A percentile compares a stretch with the other conserved stretches of the same genome.
Evolutionary conservation across 2,797 vertebrate genomes (phyloP).

Genomic region (Rhinogobio ventralis): DNA sequence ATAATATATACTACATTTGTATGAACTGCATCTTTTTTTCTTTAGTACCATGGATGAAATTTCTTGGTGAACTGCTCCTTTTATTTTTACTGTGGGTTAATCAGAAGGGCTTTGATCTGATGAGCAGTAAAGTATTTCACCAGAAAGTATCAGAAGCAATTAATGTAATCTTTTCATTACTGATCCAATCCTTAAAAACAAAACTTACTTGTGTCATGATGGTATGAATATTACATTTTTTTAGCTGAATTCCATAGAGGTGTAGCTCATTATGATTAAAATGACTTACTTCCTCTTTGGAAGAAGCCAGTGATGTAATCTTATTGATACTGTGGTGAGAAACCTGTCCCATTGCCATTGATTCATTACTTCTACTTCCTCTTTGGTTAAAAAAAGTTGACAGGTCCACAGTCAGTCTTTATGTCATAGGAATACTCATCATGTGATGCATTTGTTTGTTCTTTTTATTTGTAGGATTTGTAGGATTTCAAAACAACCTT

Average conservation of each 20-base stretch:
- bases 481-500: constrained; percentile 1
- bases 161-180: not conserved
- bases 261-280: not conserved
- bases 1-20: not conserved
- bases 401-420: not conserved
- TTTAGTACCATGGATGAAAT: not conserved
- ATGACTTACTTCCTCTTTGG: constrained; percentile 45
- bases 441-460: constrained; percentile 12
- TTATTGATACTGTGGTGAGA: not conserved
- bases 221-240: not conserved
- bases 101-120: not conserved
- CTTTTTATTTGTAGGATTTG: not conserved
- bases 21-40: not conserved
- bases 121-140: not conserved
- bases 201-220: not conserved
- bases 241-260: not conserved
- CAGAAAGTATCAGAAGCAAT: not conserved
- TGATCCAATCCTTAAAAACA: not conserved
- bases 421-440: constrained; percentile 27
- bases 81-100: not conserved
- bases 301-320: constrained; percentile 14
- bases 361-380: constrained; percentile 41
- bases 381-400: constrained; percentile 42
- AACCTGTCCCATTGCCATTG: not conserved
- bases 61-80: not conserved